These are phyloP conservation scores for Panonychus citri DNA, from an alignment of 1,140 invertebrate genomes.

Conservation along the genomic window DNA sequence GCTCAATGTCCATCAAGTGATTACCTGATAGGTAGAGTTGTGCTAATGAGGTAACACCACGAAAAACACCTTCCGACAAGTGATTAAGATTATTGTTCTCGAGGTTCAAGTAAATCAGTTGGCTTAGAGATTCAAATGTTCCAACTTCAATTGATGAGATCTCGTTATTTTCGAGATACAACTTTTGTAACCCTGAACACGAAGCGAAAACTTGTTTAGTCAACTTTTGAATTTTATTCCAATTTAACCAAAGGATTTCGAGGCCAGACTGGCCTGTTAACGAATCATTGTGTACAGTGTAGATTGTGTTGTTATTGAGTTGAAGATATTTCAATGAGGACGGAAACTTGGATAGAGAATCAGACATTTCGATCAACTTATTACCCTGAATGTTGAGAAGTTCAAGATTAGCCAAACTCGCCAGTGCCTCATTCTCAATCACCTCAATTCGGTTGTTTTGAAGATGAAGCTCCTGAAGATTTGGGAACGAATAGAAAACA, in stretches of 20 bases:
- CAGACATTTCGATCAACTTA: slow-evolving; percentile 43
- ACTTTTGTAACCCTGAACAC: slow-evolving; percentile 41
- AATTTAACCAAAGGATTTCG: slow-evolving; percentile 59
- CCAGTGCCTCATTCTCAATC: slow-evolving; percentile 58
- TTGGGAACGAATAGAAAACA: slow-evolving; percentile 51
- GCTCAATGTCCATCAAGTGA: slow-evolving; percentile 27
- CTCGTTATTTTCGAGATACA: slow-evolving; percentile 59
- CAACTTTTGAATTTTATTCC: slow-evolving; percentile 49
- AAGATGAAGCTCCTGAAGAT: slow-evolving; percentile 54
- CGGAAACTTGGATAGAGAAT: slow-evolving; percentile 39
- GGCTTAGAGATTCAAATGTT: slow-evolving; percentile 46
- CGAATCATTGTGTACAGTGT: slow-evolving; percentile 46
- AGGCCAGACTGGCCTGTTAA: slow-evolving; percentile 49
- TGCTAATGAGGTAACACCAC: slow-evolving; percentile 37
- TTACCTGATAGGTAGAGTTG: slow-evolving; percentile 38
- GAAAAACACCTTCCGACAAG: slow-evolving; percentile 16
- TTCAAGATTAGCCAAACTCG: slow-evolving; percentile 52
- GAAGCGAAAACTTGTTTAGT: slow-evolving; percentile 46
- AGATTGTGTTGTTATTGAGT: slow-evolving; percentile 54
- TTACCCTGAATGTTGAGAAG: slow-evolving; percentile 70
- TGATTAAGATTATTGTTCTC: slow-evolving; percentile 20
- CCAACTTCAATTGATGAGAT: slow-evolving; percentile 51
- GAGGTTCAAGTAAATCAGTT: slow-evolving; percentile 32
- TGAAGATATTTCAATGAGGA: slow-evolving; percentile 59
- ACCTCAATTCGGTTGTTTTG: slow-evolving; percentile 58